These are phyloP conservation scores for Oxyura jamaicensis DNA, from an alignment of 2,113 vertebrate species.

Conservation along the genomic window DNA sequence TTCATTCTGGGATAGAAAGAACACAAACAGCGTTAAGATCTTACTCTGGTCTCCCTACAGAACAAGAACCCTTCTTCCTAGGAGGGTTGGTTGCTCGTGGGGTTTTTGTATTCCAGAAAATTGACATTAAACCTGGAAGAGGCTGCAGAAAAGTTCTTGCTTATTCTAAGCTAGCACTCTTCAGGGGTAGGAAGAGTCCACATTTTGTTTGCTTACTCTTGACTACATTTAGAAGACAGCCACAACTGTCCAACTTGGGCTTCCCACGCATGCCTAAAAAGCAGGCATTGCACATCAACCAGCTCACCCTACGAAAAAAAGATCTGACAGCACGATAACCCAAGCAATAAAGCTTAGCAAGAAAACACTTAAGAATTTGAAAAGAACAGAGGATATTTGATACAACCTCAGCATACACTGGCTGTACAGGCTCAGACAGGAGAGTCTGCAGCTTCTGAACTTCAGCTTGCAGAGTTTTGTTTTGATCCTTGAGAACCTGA, in stretches of 20 bases:
- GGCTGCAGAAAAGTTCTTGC: neutral
- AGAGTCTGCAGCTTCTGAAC: constrained; percentile 77
- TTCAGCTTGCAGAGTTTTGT: constrained; percentile 74
- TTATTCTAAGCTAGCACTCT: neutral
- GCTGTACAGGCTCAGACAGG: constrained; percentile 78
- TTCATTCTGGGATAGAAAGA: neutral
- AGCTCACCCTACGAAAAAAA: neutral
- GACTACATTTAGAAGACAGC: neutral
- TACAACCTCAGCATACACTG: neutral
- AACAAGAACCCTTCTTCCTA: neutral
- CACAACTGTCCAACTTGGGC: neutral
- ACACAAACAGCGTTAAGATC: neutral
- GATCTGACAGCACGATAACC: no score
- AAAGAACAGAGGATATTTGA: neutral
- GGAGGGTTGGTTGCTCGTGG: neutral
- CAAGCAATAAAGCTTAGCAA: neutral
- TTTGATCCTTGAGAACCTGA: constrained; percentile 78
- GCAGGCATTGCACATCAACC: neutral
- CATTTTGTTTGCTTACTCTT: neutral
- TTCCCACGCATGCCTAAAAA: neutral
- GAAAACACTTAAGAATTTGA: neutral
- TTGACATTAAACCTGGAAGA: neutral
- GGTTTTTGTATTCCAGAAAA: neutral
- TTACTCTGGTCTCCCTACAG: neutral
- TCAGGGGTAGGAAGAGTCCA: rapidly evolving